Conservation (phyloP, 2,797 vertebrate species). For the Rhadinocentrus ornatus region DNA sequence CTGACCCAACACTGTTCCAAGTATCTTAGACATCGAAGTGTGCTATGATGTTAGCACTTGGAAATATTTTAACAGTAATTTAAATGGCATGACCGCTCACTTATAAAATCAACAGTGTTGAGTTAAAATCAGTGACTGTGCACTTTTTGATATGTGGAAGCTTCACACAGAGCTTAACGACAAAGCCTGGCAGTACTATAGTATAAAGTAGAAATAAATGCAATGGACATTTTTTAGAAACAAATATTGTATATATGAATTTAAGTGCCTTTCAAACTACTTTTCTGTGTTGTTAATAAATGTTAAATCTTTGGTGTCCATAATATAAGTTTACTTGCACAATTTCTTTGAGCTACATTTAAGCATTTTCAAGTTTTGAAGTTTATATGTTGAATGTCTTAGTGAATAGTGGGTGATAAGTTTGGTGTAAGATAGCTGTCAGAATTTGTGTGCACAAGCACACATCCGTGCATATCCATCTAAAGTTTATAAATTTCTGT, state of each 20-base stretch:
- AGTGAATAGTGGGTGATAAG: background rate
- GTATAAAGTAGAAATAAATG: background rate
- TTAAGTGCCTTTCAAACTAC: slow-evolving; percentile 47
- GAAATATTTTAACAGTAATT: slow-evolving; percentile 41
- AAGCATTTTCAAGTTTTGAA: background rate
- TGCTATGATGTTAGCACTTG: slow-evolving; percentile 52
- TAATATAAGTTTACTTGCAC: background rate
- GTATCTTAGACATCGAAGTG: slow-evolving; percentile 1
- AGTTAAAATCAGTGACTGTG: slow-evolving; percentile 28
- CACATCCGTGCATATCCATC: no score
- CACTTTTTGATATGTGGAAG: slow-evolving; percentile 28
- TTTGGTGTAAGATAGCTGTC: no score
- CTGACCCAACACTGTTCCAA: background rate
- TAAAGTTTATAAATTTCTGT: no score
- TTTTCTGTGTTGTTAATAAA: slow-evolving; percentile 33
- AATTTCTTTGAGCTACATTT: background rate
- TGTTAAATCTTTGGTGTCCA: background rate
- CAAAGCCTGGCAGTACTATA: slow-evolving; percentile 12
- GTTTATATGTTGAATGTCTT: background rate
- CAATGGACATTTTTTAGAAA: background rate
- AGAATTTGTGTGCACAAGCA: background rate
- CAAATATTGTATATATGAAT: background rate
- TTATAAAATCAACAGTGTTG: background rate
- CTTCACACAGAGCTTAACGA: background rate
- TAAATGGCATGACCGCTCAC: slow-evolving; percentile 16